A percentile compares a stretch with the other conserved stretches of the same genome.
Conservation (phyloP, 2,888 invertebrate genomes). For the Neoascia interrupta region DNA sequence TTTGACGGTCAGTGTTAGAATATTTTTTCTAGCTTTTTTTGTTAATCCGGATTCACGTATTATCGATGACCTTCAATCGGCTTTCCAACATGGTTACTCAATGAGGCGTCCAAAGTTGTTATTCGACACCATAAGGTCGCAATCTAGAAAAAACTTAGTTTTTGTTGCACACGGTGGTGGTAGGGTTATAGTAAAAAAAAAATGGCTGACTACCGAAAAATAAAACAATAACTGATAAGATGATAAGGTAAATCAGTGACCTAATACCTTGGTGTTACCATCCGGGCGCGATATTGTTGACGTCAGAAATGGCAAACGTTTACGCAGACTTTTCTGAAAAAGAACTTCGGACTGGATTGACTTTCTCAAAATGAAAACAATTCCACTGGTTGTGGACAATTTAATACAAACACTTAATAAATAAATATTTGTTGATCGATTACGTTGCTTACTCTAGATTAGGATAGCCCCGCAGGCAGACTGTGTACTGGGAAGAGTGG, state of each 20-base stretch:
- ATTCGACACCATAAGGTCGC: slow-evolving; percentile 24
- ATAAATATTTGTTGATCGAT: slow-evolving; percentile 38
- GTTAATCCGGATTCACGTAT: slow-evolving; percentile 50
- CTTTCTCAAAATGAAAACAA: slow-evolving; percentile 13
- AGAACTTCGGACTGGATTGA: neutral
- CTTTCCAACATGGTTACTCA: slow-evolving; percentile 9
- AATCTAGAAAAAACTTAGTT: slow-evolving; percentile 10
- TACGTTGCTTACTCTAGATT: slow-evolving; percentile 12
- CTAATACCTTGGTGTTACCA: slow-evolving; percentile 26
- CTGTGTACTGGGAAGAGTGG: slow-evolving; percentile 24
- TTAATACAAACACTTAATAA: slow-evolving; percentile 6
- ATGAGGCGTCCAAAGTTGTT: slow-evolving; percentile 16
- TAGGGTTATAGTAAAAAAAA: neutral
- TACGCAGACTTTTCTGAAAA: slow-evolving; percentile 1
- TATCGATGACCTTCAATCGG: slow-evolving; percentile 39
- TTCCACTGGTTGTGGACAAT: neutral
- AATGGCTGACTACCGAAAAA: slow-evolving; percentile 7
- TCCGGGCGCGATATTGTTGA: neutral
- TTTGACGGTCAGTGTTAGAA: slow-evolving; percentile 56
- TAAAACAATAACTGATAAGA: slow-evolving; percentile 16
- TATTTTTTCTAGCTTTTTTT: slow-evolving; percentile 10
- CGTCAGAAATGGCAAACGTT: slow-evolving; percentile 4
- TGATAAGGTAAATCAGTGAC: slow-evolving; percentile 53
- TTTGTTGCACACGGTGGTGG: too few species aligned
- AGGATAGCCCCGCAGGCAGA: neutral